Evolutionary conservation across 1,140 invertebrate species (phyloP).

Genomic region (Drosophila athabasca): DNA sequence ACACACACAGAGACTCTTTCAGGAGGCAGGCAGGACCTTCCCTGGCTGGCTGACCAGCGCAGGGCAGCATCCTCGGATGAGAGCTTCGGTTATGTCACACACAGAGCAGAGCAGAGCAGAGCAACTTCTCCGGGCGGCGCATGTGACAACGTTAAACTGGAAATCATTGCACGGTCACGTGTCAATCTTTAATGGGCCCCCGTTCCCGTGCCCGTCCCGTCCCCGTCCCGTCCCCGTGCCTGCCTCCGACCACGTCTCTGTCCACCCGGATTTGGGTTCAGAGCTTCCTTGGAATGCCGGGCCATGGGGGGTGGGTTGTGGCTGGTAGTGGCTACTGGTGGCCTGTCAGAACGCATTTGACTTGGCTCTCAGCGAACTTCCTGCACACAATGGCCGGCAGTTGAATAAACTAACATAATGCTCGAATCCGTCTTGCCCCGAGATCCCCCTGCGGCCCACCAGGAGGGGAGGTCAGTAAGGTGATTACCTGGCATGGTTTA

Average conservation of each 20-base stretch:
- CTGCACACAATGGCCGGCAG: slow-evolving; percentile 49
- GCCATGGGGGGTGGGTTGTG: too few relatives aligned
- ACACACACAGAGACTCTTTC: not conserved
- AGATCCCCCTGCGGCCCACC: not conserved
- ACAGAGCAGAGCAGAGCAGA: not conserved
- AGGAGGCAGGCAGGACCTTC: not conserved
- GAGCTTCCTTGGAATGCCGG: not conserved
- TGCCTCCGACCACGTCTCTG: too few relatives aligned
- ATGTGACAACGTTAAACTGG: slow-evolving; percentile 80
- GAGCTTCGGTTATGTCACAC: slow-evolving; percentile 42
- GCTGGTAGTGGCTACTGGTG: slow-evolving; percentile 11
- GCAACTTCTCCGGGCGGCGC: slow-evolving; percentile 22
- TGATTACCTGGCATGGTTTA: slow-evolving; percentile 35
- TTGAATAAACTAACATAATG: slow-evolving; percentile 50
- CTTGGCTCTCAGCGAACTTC: slow-evolving; percentile 34
- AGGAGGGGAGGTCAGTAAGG: not conserved
- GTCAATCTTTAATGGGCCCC: slow-evolving; percentile 76
- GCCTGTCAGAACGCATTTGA: slow-evolving; percentile 69
- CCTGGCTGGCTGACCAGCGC: slow-evolving; percentile 29
- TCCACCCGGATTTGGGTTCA: slow-evolving; percentile 1
- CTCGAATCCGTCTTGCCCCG: not conserved
- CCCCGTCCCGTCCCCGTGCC: not conserved
- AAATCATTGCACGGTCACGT: slow-evolving; percentile 83
- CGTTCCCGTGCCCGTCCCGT: not conserved
- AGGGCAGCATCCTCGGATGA: slow-evolving; percentile 20